phyloP scores from a whole-genome alignment of 2,113 vertebrate genomes.

The Carettochelys insculpta region DNA sequence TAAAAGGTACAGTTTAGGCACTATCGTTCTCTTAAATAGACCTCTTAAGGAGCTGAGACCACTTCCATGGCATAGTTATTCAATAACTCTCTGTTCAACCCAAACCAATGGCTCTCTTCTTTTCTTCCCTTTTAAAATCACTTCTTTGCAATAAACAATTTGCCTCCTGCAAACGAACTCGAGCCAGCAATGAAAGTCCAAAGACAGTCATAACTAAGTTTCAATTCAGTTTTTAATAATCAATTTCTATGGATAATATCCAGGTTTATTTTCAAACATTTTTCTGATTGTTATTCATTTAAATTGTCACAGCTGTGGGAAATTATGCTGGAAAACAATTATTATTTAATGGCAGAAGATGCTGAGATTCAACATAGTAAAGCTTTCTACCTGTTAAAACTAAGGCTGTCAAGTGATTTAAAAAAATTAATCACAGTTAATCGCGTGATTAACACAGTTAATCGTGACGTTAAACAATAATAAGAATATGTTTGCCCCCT shows the following conservation, averaged over 20 bases:
- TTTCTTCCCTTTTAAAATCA: neutral
- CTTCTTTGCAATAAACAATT: neutral
- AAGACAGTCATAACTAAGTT: neutral
- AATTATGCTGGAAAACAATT: neutral
- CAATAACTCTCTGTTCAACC: neutral
- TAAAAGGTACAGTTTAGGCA: too few species aligned
- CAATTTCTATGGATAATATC: neutral
- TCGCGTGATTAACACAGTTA: too few species aligned
- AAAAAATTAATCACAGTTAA: too few species aligned
- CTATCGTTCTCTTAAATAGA: too few species aligned
- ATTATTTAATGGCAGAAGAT: neutral
- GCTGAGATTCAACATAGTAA: neutral
- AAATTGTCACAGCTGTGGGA: neutral
- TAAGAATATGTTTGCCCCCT: too few species aligned
- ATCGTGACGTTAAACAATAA: too few species aligned
- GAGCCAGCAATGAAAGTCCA: neutral
- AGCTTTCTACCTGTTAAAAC: too few species aligned
- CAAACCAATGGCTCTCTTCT: neutral
- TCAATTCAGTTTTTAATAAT: neutral
- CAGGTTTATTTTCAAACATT: neutral
- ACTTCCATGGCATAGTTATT: neutral
- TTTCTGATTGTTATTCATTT: neutral
- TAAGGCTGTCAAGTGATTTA: too few species aligned
- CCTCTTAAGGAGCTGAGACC: neutral
- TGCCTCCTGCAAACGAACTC: neutral